These are phyloP conservation scores for Lasioglossum vierecki DNA, from an alignment of 2,888 invertebrate genomes.

Conservation along the genomic window DNA sequence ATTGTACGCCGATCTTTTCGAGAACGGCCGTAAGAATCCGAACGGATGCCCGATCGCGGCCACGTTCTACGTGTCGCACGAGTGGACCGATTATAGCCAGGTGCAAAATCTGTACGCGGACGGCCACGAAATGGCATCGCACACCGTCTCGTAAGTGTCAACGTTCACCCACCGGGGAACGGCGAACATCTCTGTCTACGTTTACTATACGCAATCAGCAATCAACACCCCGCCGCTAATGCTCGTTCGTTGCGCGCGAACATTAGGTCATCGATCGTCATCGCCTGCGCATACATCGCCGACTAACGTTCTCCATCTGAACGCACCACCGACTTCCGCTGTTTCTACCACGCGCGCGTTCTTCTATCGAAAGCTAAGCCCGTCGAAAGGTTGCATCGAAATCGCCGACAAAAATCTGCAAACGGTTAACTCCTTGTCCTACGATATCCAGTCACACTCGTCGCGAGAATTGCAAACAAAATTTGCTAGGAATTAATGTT, in stretches of 20 bases:
- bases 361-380: neutral
- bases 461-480: neutral
- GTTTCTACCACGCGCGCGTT: neutral
- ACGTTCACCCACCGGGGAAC: neutral
- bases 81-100: constrained; percentile 99
- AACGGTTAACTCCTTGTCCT: neutral
- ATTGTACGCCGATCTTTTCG: constrained; percentile 94
- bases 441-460: too few relatives aligned
- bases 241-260: constrained; percentile 25
- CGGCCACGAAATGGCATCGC: constrained; percentile 99
- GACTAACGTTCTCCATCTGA: constrained; percentile 31
- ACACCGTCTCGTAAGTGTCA: constrained; percentile 96
- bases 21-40: constrained; percentile 95
- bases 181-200: neutral
- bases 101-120: constrained; percentile 97
- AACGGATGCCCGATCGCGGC: constrained; percentile 96
- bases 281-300: constrained; percentile 44
- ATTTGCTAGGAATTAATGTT: too few relatives aligned
- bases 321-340: constrained; percentile 14
- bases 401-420: neutral
- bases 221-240: constrained; percentile 18
- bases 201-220: neutral
- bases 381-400: neutral
- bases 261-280: constrained; percentile 46
- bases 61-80: constrained; percentile 99